phyloP scores from a whole-genome alignment of 2,888 invertebrate genomes.

The Seira musarum region DNA sequence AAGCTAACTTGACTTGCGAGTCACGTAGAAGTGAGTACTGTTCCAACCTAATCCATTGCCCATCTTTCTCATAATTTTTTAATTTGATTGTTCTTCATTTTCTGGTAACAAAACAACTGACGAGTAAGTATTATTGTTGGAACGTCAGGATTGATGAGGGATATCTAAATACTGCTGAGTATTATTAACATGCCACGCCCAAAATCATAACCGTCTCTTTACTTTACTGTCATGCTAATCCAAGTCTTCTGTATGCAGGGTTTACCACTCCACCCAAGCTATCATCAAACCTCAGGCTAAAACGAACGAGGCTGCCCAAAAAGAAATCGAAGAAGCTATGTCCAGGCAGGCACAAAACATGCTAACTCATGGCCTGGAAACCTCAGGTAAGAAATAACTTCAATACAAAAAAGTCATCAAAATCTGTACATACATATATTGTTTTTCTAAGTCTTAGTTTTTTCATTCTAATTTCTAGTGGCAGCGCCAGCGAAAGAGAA shows the following conservation, averaged over 20 bases:
- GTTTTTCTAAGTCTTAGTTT: too few relatives aligned
- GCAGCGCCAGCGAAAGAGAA: slow-evolving; percentile 85
- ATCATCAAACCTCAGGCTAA: slow-evolving; percentile 95
- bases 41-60: slow-evolving; percentile 68
- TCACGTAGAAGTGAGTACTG: slow-evolving; percentile 70
- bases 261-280: slow-evolving; percentile 93
- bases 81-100: slow-evolving; percentile 53
- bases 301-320: slow-evolving; percentile 94
- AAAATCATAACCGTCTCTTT: slow-evolving; percentile 19
- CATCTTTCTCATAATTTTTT: slow-evolving; percentile 55
- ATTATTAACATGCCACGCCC: slow-evolving; percentile 41
- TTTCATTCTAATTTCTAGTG: too few relatives aligned
- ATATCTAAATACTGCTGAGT: slow-evolving; percentile 43
- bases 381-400: slow-evolving; percentile 24
- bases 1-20: slow-evolving; percentile 69
- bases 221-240: slow-evolving; percentile 10
- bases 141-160: slow-evolving; percentile 41
- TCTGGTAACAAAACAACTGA: slow-evolving; percentile 40
- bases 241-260: slow-evolving; percentile 72
- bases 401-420: background rate
- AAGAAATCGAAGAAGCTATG: slow-evolving; percentile 98
- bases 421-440: too few relatives aligned
- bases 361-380: slow-evolving; percentile 86
- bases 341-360: slow-evolving; percentile 95
- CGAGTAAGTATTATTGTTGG: slow-evolving; percentile 53